Conservation (phyloP, 2,888 invertebrate genomes). For the Linyphia triangularis region DNA sequence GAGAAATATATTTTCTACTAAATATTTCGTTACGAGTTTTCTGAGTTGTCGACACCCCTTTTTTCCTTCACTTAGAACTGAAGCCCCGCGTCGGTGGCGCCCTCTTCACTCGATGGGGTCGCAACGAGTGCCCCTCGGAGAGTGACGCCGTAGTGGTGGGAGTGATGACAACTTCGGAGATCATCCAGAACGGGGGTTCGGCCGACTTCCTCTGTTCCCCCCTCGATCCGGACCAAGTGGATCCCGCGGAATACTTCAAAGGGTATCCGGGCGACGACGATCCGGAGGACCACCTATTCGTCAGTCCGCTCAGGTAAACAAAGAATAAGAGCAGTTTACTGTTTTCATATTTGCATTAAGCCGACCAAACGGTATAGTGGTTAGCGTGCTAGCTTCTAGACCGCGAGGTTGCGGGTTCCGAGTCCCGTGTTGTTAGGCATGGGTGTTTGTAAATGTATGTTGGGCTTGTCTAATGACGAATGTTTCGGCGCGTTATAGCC, state of each 20-base stretch:
- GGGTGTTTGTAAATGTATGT: too few relatives aligned
- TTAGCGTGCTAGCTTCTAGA: too few relatives aligned
- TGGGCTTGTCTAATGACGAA: too few relatives aligned
- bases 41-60: too few relatives aligned
- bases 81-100: slow-evolving; percentile 50
- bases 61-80: slow-evolving; percentile 23
- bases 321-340: too few relatives aligned
- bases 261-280: slow-evolving; percentile 4
- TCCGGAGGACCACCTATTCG: not conserved
- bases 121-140: slow-evolving; percentile 16
- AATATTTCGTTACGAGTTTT: too few relatives aligned
- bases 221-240: not conserved
- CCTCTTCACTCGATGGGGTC: slow-evolving; percentile 55
- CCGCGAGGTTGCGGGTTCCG: too few relatives aligned
- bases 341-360: too few relatives aligned
- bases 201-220: slow-evolving; percentile 38
- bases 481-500: too few relatives aligned
- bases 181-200: slow-evolving; percentile 28
- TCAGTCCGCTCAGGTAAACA: slow-evolving; percentile 42
- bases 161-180: slow-evolving; percentile 5
- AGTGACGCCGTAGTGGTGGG: slow-evolving; percentile 3
- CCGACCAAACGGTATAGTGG: too few relatives aligned
- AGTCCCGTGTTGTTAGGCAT: too few relatives aligned
- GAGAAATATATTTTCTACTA: too few relatives aligned
- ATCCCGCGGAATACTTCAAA: slow-evolving; percentile 6